Conservation (phyloP, 2,797 vertebrate genomes). For the Peromyscus nudipes region DNA sequence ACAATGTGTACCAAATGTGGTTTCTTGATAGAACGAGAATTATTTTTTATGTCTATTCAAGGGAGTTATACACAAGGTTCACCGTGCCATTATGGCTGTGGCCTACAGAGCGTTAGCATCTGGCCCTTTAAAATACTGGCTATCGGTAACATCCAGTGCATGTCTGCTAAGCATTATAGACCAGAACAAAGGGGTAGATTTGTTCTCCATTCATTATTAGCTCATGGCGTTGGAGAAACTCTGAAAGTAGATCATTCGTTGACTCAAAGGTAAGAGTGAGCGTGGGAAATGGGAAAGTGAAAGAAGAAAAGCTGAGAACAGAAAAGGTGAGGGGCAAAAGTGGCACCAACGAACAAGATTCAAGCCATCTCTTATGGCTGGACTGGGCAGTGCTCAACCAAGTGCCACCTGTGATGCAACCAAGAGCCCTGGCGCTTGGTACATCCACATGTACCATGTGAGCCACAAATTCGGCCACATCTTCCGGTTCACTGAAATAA, state of each 20-base stretch:
- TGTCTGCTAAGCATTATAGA: not conserved
- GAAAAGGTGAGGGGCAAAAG: conserved; percentile 22
- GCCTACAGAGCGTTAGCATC: not conserved
- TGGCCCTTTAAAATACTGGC: not conserved
- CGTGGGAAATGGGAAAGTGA: not conserved
- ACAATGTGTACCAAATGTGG: not conserved
- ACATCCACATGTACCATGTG: not conserved
- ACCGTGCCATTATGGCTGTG: not conserved
- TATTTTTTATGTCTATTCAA: not conserved
- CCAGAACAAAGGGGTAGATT: not conserved
- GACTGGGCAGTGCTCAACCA: no score
- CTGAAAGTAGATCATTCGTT: not conserved
- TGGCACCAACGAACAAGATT: not conserved
- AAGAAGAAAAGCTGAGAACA: not conserved
- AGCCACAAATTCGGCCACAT: not conserved
- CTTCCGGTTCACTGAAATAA: not conserved
- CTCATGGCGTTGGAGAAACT: not conserved
- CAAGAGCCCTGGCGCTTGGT: no score
- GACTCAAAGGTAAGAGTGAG: not conserved
- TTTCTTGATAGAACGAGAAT: conserved; percentile 5
- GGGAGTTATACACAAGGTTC: not conserved
- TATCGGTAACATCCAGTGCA: not conserved
- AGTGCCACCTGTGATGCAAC: no score
- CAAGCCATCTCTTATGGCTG: no score
- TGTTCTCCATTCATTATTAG: not conserved